Evolutionary conservation across 2,888 invertebrate genomes (phyloP).

Genomic region (Drosophila cognata): DNA sequence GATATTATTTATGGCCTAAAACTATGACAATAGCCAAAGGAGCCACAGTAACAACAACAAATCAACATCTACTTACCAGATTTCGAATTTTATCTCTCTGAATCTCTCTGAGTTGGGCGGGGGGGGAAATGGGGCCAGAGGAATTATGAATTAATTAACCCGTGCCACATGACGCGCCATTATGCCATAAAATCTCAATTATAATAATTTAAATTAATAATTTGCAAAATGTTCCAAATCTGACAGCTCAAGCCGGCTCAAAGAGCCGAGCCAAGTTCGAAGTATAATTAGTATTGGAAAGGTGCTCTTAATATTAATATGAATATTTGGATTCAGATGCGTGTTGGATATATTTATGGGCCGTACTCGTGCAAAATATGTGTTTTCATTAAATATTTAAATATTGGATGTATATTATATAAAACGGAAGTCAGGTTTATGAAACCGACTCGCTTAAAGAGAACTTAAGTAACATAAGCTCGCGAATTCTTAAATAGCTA

Average conservation of each 20-base stretch:
- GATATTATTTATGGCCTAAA: conserved; percentile 62
- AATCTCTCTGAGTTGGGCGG: neutral
- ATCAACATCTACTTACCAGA: conserved; percentile 33
- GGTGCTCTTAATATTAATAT: neutral
- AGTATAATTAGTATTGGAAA: conserved; percentile 1
- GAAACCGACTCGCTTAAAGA: neutral
- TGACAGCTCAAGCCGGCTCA: conserved; percentile 47
- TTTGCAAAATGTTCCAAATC: conserved; percentile 51
- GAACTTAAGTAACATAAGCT: neutral
- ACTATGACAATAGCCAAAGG: conserved; percentile 39
- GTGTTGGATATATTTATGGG: neutral
- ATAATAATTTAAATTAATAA: conserved; percentile 72
- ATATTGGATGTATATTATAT: neutral
- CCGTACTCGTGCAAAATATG: neutral
- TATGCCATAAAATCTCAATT: conserved; percentile 68
- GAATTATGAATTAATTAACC: conserved; percentile 21
- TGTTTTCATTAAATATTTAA: conserved; percentile 5
- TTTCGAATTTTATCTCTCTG: conserved; percentile 28
- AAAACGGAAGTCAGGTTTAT: conserved; percentile 29
- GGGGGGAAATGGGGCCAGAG: neutral
- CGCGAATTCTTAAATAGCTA: neutral
- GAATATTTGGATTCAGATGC: neutral
- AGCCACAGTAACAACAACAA: conserved; percentile 20
- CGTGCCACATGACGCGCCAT: conserved; percentile 37
- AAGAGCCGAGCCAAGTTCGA: neutral